Percentiles rank a stretch among this genome's conserved stretches.
phyloP scores from a whole-genome alignment of 2,113 vertebrate genomes.

The Mustela lutreola region DNA sequence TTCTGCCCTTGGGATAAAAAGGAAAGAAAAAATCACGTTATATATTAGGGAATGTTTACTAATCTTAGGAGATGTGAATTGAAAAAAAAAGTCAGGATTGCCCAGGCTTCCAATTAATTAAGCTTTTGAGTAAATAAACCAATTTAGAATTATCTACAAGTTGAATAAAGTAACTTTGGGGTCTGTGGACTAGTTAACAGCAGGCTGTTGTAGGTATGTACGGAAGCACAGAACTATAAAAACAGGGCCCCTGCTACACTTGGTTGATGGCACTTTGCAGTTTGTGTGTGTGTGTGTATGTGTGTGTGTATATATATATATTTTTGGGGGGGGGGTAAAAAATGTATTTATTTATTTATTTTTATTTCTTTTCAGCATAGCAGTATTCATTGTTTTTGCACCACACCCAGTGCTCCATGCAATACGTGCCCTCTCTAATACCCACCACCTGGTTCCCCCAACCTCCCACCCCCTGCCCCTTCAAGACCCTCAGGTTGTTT shows the following conservation, averaged over 20 bases:
- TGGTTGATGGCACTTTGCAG: neutral
- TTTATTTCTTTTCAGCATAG: too few relatives aligned
- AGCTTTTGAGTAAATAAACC: neutral
- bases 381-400: too few relatives aligned
- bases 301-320: too few relatives aligned
- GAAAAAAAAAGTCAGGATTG: neutral
- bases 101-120: neutral
- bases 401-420: too few relatives aligned
- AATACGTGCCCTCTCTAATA: too few relatives aligned
- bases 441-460: too few relatives aligned
- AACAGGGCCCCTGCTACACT: rapidly evolving
- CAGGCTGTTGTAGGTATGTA: neutral
- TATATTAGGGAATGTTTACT: neutral
- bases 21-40: neutral
- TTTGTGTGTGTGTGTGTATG: too few relatives aligned
- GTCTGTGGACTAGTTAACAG: neutral
- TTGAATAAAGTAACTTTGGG: neutral
- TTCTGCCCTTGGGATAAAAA: neutral
- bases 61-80: neutral
- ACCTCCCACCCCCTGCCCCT: too few relatives aligned
- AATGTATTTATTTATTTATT: too few relatives aligned
- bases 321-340: too few relatives aligned
- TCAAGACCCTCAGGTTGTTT: too few relatives aligned
- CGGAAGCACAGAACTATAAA: neutral
- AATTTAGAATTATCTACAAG: neutral